Evolutionary conservation across 1,140 invertebrate genomes (phyloP), one percentile per base, ranked within the genome.

Genomic region (Frieseomelitta varia): DNA sequence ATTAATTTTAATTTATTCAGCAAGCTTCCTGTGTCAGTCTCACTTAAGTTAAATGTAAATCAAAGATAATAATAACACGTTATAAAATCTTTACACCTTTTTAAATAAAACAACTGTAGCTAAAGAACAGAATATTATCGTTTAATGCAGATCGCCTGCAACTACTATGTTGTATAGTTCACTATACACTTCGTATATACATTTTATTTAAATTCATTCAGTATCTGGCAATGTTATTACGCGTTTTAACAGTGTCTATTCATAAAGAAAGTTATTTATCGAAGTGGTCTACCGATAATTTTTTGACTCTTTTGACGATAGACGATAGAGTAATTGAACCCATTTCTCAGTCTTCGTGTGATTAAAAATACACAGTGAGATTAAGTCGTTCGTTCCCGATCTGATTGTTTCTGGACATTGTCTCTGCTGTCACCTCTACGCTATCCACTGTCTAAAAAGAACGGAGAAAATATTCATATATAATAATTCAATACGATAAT

Each of bases 341-440:
- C 12, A 77, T 77, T 21, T n/a, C 15, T 84, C 76, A 84, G 81
- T 84, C 81, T 84, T 15, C n/a, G 21, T 4, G 17, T 2, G 51
- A 56, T 94, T 87, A 96, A 87, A 96, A 96, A 84, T 96, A 96
- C 19, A 96, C 96, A 12, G 96, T 96, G 27, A 96, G 94, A 88
- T 96, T 96, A 56, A 95, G 94, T 84, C 95, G 94, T 85, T 95
- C 95, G 68, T 93, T 92, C 55, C 90, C 90, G 19, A 86, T 56
- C 85, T 95, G 92, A 85, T 90, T 90, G 67, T 74, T 88, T 61
- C 93, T 94, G 53, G 90, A 87, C 83, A 92, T 92, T 81, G 95
- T 90, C 81, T 95, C 95, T n/a, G 95, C 94, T 4, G 95, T 94
- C 79, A 95, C 95, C 58, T 96, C 95, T 84, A 96, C 95, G 56